Evolutionary conservation across 2,113 vertebrate species (phyloP).

Genomic region (Rhinichthys klamathensis): DNA sequence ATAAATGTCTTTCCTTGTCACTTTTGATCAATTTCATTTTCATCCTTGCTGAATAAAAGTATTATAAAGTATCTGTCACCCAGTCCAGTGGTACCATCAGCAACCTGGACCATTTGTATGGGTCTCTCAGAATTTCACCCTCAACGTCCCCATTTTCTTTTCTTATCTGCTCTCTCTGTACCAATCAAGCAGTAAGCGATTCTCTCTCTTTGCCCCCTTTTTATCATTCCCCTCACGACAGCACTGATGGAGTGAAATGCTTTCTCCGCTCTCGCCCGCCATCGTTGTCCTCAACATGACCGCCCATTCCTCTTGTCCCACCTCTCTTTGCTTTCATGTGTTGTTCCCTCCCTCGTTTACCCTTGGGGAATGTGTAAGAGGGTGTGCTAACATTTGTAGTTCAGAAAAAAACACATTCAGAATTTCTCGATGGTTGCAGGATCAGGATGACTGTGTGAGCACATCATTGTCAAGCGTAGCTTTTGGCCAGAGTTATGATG

Average conservation of each 20-base stretch:
- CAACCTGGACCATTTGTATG: conserved; percentile 9
- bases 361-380: conserved; percentile 18
- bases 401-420: not conserved
- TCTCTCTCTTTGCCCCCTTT: conserved; percentile 42
- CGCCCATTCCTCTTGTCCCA: conserved; percentile 18
- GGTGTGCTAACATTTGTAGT: conserved; percentile 20
- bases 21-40: not conserved
- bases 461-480: not conserved
- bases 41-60: not conserved
- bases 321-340: conserved; percentile 15
- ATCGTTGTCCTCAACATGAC: conserved; percentile 14
- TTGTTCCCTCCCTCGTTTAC: conserved; percentile 43
- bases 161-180: conserved; percentile 32
- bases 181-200: conserved; percentile 43
- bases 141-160: conserved; percentile 22
- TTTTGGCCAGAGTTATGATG: not conserved
- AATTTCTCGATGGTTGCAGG: not conserved
- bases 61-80: not conserved
- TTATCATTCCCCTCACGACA: conserved; percentile 43
- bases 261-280: not conserved
- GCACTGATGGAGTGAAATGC: conserved; percentile 40
- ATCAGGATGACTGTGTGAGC: not conserved
- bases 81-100: not conserved
- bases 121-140: not conserved
- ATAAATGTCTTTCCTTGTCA: not conserved